These are phyloP conservation scores for Peromyscus maniculatus DNA, from an alignment of 2,113 vertebrate genomes.

Conservation along the genomic window DNA sequence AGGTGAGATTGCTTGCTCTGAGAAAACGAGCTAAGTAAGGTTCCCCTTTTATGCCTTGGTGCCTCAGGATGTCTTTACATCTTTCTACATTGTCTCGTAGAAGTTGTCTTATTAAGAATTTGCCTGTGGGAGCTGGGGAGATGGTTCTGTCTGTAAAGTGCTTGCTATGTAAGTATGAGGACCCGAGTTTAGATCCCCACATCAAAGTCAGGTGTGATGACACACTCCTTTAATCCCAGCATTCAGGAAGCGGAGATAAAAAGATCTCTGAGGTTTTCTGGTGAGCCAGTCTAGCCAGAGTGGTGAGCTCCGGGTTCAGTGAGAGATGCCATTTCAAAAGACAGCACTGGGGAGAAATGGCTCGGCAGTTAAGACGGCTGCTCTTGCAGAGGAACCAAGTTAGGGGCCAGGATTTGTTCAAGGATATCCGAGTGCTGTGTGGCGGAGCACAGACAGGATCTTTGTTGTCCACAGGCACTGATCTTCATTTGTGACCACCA, in stretches of 20 bases:
- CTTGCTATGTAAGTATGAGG: background rate
- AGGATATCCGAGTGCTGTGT: background rate
- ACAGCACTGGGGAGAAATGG: no score
- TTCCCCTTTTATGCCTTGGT: background rate
- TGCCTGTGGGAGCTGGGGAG: background rate
- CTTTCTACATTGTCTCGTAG: background rate
- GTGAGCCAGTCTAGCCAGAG: background rate
- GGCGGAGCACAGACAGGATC: background rate
- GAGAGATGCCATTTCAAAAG: background rate
- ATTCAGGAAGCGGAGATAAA: background rate
- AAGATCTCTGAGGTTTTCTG: background rate
- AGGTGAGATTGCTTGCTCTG: background rate
- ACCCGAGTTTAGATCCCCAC: background rate
- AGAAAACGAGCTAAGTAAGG: background rate
- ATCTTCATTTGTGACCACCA: background rate
- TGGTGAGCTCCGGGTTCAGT: background rate
- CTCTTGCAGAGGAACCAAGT: background rate
- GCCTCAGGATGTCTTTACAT: slow-evolving; percentile 4
- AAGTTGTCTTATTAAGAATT: background rate
- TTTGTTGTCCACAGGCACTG: background rate
- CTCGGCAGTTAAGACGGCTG: background rate
- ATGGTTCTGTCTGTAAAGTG: background rate
- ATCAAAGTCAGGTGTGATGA: background rate
- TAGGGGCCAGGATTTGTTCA: background rate
- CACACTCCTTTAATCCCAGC: background rate